phyloP scores from a whole-genome alignment of 2,888 invertebrate genomes.

The Eupeodes luniger region DNA sequence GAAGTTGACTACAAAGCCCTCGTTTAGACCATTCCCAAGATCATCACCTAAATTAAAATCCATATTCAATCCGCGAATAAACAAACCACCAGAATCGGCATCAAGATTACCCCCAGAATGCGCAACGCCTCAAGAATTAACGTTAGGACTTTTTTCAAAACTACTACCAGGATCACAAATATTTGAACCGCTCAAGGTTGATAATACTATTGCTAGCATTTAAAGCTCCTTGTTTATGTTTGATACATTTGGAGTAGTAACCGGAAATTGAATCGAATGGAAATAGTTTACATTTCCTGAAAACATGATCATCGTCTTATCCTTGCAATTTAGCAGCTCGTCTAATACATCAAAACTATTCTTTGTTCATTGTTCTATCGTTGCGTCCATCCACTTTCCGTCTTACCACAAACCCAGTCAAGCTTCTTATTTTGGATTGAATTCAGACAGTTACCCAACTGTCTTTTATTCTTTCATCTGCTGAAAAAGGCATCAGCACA shows the following conservation, averaged over 20 bases:
- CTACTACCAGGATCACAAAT: neutral
- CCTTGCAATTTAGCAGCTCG: neutral
- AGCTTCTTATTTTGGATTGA: conserved; percentile 1
- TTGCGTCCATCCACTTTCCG: neutral
- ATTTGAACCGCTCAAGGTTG: conserved; percentile 2
- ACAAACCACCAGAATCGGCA: neutral
- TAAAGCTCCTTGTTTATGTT: neutral
- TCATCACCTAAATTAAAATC: neutral
- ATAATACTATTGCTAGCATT: neutral
- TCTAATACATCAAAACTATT: neutral
- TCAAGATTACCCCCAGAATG: neutral
- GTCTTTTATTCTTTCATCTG: conserved; percentile 1
- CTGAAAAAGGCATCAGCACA: conserved; percentile 5
- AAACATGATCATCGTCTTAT: neutral
- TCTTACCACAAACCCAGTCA: conserved; percentile 6
- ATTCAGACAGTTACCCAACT: neutral
- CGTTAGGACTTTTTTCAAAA: neutral
- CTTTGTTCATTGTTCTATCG: neutral
- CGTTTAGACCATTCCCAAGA: neutral
- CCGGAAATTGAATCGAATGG: neutral
- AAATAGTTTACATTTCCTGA: neutral
- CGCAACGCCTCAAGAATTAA: neutral
- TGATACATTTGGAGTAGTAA: neutral
- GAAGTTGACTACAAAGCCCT: neutral
- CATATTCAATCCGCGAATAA: neutral